These are phyloP conservation scores for Xenentodon cancila DNA, from an alignment of 2,797 vertebrate genomes.

Conservation along the genomic window DNA sequence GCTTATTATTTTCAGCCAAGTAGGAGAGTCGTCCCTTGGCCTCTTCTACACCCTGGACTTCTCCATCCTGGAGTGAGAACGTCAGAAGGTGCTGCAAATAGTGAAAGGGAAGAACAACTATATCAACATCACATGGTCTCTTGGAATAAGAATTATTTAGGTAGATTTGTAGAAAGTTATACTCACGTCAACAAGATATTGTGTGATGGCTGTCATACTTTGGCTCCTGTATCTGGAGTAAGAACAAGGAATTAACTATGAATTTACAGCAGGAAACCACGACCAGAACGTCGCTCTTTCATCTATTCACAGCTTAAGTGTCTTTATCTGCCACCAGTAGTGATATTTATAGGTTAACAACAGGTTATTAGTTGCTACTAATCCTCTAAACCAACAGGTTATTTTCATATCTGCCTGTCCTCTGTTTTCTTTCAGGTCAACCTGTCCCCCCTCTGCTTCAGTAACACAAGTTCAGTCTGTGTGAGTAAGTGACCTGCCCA, in stretches of 20 bases:
- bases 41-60: slow-evolving; percentile 86
- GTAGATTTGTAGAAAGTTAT: background rate
- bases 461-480: slow-evolving; percentile 5
- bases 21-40: slow-evolving; percentile 79
- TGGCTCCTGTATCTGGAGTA: background rate
- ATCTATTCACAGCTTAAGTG: background rate
- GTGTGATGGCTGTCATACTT: slow-evolving; percentile 79
- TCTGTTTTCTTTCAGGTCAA: slow-evolving; percentile 14
- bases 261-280: background rate
- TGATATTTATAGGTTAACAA: background rate
- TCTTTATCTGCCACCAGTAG: background rate
- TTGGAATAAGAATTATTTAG: too few species aligned
- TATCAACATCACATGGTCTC: too few species aligned
- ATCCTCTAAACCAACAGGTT: slow-evolving; percentile 7
- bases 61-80: slow-evolving; percentile 84
- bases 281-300: background rate
- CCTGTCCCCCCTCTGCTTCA: slow-evolving; percentile 15
- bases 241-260: slow-evolving; percentile 1
- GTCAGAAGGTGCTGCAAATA: slow-evolving; percentile 82
- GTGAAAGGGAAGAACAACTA: background rate
- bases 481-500: slow-evolving; percentile 27
- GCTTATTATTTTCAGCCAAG: slow-evolving; percentile 82
- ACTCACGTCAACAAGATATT: slow-evolving; percentile 86
- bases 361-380: background rate
- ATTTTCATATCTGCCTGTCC: slow-evolving; percentile 9